A percentile compares a stretch with the other conserved stretches of the same genome.
Conservation (phyloP, 2,888 invertebrate genomes). For the Scaptomyza tumidula region DNA sequence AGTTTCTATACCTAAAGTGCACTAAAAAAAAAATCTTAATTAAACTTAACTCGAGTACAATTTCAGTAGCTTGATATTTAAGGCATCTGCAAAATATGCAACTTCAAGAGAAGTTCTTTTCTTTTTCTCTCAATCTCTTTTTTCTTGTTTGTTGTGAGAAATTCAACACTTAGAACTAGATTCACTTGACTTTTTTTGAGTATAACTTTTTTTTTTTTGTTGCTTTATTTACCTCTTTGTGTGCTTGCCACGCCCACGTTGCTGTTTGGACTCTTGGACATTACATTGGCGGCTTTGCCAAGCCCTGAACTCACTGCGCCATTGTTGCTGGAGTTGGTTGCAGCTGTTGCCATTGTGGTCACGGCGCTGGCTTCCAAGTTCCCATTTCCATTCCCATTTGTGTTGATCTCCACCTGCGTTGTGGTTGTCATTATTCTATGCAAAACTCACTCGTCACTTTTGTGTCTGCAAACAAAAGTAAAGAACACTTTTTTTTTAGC, state of each 20-base stretch:
- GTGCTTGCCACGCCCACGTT: conserved; percentile 36
- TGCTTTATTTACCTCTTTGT: conserved; percentile 54
- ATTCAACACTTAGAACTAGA: too few relatives aligned
- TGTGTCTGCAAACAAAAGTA: conserved; percentile 36
- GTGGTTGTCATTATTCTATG: conserved; percentile 68
- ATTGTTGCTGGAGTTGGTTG: conserved; percentile 15
- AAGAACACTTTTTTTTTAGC: conserved; percentile 15
- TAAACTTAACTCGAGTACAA: too few relatives aligned
- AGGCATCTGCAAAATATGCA: too few relatives aligned
- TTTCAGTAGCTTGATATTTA: too few relatives aligned
- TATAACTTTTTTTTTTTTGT: too few relatives aligned
- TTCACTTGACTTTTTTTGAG: too few relatives aligned
- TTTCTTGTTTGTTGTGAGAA: too few relatives aligned
- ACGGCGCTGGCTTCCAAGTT: conserved; percentile 23
- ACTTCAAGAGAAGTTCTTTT: too few relatives aligned
- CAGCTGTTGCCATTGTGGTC: conserved; percentile 32
- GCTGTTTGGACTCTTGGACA: conserved; percentile 34
- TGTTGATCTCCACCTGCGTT: conserved; percentile 63
- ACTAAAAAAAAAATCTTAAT: background rate
- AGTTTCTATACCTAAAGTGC: background rate
- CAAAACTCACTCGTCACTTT: conserved; percentile 34
- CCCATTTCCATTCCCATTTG: conserved; percentile 30
- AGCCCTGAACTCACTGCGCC: conserved; percentile 14
- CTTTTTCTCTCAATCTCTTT: too few relatives aligned
- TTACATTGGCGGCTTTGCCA: conserved; percentile 16